Percentiles rank a stretch among this genome's conserved stretches.
These are phyloP conservation scores for Coccyzus lansbergi DNA, from an alignment of 2,797 vertebrate genomes.

Conservation along the genomic window DNA sequence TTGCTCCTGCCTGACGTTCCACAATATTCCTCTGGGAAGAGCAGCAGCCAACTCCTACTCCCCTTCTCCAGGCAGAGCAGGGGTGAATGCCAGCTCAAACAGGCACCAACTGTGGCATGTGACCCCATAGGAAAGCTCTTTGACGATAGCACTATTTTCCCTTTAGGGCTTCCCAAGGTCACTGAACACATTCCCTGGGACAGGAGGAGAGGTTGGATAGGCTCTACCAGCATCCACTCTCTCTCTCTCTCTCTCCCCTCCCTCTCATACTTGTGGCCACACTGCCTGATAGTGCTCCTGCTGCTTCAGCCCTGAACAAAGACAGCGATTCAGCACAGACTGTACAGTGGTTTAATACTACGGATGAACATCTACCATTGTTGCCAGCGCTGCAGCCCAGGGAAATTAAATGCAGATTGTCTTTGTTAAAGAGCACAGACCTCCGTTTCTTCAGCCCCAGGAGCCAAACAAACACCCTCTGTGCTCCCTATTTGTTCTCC, in stretches of 20 bases:
- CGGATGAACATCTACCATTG: conserved; percentile 43
- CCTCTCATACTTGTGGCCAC: fast-evolving
- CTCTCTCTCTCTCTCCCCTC: neutral
- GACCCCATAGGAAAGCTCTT: neutral
- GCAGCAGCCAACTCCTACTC: neutral
- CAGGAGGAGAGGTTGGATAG: neutral
- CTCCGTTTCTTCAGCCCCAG: conserved; percentile 14
- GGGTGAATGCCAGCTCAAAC: fast-evolving
- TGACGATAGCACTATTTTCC: neutral
- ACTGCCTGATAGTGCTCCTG: neutral
- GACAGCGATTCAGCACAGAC: neutral
- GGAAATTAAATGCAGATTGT: conserved; percentile 49
- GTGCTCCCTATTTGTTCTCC: neutral
- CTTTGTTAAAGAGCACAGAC: conserved; percentile 17
- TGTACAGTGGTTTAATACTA: fast-evolving
- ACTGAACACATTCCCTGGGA: neutral
- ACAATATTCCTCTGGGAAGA: neutral
- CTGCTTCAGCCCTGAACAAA: conserved; percentile 19
- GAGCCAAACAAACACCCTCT: conserved; percentile 33
- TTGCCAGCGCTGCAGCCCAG: neutral
- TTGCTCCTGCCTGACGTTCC: neutral
- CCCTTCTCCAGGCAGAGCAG: neutral
- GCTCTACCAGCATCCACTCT: neutral
- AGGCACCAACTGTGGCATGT: neutral
- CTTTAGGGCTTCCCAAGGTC: neutral